Percentiles rank a stretch among this genome's conserved stretches.
phyloP scores from a whole-genome alignment of 1,140 invertebrate genomes.

The Manduca sexta region DNA sequence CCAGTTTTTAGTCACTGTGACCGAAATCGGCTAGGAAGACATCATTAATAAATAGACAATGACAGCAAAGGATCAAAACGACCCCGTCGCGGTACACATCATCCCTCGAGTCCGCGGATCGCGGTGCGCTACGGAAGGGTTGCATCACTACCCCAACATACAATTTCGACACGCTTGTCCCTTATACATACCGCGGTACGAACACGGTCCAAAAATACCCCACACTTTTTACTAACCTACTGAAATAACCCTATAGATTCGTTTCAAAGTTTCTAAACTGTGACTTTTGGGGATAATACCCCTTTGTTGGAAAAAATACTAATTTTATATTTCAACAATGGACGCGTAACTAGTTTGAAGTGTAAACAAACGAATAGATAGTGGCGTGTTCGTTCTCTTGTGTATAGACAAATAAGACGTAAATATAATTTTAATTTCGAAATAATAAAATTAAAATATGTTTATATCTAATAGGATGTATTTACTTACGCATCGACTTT shows the following conservation, averaged over 20 bases:
- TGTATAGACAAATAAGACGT: neutral
- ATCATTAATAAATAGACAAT: too few species aligned
- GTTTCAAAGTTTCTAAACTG: neutral
- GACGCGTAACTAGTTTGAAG: constrained; percentile 56
- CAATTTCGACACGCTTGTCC: constrained; percentile 60
- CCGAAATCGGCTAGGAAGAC: too few species aligned
- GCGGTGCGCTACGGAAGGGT: constrained; percentile 53
- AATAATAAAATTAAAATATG: neutral
- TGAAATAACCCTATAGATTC: neutral
- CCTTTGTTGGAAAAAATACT: constrained; percentile 44
- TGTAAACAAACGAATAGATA: constrained; percentile 64
- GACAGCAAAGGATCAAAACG: constrained; percentile 32
- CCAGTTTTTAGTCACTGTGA: too few species aligned
- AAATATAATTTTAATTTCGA: neutral
- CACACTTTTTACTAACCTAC: neutral
- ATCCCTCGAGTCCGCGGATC: constrained; percentile 42
- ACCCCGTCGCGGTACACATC: constrained; percentile 8
- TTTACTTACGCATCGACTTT: too few species aligned
- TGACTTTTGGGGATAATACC: constrained; percentile 14
- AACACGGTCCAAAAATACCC: constrained; percentile 4
- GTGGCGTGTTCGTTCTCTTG: constrained; percentile 18
- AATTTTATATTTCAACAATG: constrained; percentile 59
- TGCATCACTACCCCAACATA: constrained; percentile 50
- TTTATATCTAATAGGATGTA: too few species aligned
- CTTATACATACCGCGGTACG: constrained; percentile 20